Evolutionary conservation across 2,797 vertebrate genomes (phyloP), one percentile per base, ranked within the genome.

Genomic region (Sparus aurata): DNA sequence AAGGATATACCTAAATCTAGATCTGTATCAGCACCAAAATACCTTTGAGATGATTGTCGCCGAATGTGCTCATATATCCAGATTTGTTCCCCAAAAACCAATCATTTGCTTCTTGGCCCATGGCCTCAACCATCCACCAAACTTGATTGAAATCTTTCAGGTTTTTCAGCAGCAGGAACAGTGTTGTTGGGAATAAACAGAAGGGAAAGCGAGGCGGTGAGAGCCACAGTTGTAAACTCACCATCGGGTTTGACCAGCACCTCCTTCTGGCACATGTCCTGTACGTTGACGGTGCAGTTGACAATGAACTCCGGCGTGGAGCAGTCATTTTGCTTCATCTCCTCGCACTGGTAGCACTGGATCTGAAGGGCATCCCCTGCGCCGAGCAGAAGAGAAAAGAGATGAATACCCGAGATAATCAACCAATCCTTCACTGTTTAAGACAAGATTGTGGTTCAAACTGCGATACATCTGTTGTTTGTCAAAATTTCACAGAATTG

Each of bases 261-360:
- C 94, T 99, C 98, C 88, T 98, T 98, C 95, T 99, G 98, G 87
- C 98, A 99, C 95, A 97, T 98, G 90, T 99, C 97, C 94, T 99
- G 98, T 7, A 99, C 98, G 1, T 99, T 99, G 87, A 99, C 97
- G 0, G 98, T 99, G 91, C 98, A 99, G 90, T 99, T 99, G 77
- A 99, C 98, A 1, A 99, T 96, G 91, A 96, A 98, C 83, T 99
- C 97, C 0, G 98, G 97, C 1, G 97, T 95, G 4, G 98, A 98
- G 93, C 98, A 99, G 92, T 99, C 98, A 47, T 97, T 97, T 38
- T 97, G 95, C 83, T 96, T 97, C 92, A 97, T 97, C 94, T 99
- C 98, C 89, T 99, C 98, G 53, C 98, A 99, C 94, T 99, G 98
- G 92, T 98, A 99, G 88, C 98, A 99, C 92, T 99, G 98, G 91